Evolutionary conservation across 2,113 vertebrate genomes (phyloP).

Genomic region (Cygnus atratus): DNA sequence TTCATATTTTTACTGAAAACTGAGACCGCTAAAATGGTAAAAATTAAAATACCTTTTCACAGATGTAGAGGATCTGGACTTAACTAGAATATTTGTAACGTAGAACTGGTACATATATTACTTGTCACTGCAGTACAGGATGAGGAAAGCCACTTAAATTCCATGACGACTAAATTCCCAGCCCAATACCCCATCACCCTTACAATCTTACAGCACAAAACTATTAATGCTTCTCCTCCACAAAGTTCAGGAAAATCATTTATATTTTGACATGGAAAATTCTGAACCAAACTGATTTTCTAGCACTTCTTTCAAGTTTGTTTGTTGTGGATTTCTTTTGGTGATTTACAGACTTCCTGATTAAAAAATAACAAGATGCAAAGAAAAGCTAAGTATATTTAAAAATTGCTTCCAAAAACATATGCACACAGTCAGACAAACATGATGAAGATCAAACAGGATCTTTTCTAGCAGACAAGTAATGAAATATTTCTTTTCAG

Average conservation of each 20-base stretch:
- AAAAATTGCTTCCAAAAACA: not conserved
- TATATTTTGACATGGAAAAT: not conserved
- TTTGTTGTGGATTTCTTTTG: not conserved
- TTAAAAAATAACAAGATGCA: not conserved
- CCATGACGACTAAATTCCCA: not conserved
- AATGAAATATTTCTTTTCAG: not conserved
- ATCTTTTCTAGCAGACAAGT: not conserved
- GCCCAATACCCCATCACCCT: not conserved
- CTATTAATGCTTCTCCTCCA: not conserved
- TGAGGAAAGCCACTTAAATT: not conserved
- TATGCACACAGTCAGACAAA: not conserved
- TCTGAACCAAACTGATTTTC: not conserved
- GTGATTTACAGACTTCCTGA: not conserved
- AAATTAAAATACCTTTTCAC: not conserved
- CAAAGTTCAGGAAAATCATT: not conserved
- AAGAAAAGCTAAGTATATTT: not conserved
- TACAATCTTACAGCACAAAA: not conserved
- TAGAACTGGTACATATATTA: not conserved
- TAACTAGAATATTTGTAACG: not conserved
- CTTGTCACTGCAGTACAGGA: not conserved
- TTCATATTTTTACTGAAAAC: not conserved
- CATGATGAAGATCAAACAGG: not conserved
- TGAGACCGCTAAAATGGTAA: not conserved
- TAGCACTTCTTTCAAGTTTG: not conserved
- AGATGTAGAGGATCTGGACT: not conserved